phyloP scores from a whole-genome alignment of 2,888 invertebrate species.

The Melanostoma mellinum region DNA sequence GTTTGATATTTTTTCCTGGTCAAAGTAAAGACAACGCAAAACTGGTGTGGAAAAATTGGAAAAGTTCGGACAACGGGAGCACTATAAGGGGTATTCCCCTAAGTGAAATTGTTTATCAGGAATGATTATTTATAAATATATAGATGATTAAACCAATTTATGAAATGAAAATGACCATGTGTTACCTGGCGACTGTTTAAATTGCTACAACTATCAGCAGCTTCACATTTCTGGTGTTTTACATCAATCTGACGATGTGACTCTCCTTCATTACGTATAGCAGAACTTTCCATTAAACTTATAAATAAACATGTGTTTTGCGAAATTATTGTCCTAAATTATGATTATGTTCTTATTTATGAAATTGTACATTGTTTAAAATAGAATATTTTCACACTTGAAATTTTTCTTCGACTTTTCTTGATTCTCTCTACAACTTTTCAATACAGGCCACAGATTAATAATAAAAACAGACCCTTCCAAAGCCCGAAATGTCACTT shows the following conservation, averaged over 20 bases:
- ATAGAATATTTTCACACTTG: conserved; percentile 9
- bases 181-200: conserved; percentile 61
- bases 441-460: conserved; percentile 61
- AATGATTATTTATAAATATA: no score
- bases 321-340: conserved; percentile 20
- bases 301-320: conserved; percentile 52
- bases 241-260: conserved; percentile 47
- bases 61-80: no score
- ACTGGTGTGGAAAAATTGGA: no score
- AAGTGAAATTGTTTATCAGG: no score
- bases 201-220: conserved; percentile 78
- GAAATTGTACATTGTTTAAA: conserved; percentile 21
- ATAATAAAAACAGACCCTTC: conserved; percentile 30
- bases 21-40: no score
- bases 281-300: conserved; percentile 76
- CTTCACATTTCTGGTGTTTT: conserved; percentile 63
- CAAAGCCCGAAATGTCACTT: conserved; percentile 47
- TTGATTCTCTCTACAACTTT: conserved; percentile 19
- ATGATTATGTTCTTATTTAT: neutral
- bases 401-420: conserved; percentile 23
- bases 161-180: conserved; percentile 25
- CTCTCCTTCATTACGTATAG: conserved; percentile 71
- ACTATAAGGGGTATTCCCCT: no score
- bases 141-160: neutral
- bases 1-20: no score